Base-by-base conservation (phyloP, 1,140 invertebrate genomes). In the Sminthurides bifidus region DNA sequence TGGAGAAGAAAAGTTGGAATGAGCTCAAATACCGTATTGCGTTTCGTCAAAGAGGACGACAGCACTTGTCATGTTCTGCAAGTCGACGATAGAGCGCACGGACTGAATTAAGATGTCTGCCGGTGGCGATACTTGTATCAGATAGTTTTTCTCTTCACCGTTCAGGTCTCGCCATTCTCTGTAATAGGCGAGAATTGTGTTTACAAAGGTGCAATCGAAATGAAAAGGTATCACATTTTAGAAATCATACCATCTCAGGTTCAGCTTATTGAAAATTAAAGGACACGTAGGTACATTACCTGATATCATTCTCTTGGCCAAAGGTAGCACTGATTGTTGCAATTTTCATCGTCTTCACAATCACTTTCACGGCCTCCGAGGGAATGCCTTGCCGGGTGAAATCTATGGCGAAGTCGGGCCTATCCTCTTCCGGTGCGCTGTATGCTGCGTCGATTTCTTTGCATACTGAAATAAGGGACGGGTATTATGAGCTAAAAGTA, bases 41-140 rank as follows among this genome's bases (percentile, higher is more conserved):
- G 83, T 76, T 12, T 84, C 76, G 66, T 94, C 89, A 69, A 89
- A 92, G 6, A 94, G 74, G 40, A 94, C 85, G 2, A 86, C 91
- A 19, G 90, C 87, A 71, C 90, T 91, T 15, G 83, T 89, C 41
- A 92, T 85, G 64, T 91, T 88, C 70, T 91, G 81, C 26, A 78
- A 74, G 2, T 77, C 74, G 1, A 88, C 83, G 54, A 93, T 80
- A 41, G 85, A 82, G 43, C 87, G 74, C 0, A 94, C 77, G 3
- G 81, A 78, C 68, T 90, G 84, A 0, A 87, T 81, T 52, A 90
- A 79, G 10, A 90, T 73, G 66, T 92, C 87, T 0, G 80, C 81
- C 1, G 88, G 89, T 1, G 86, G 85, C 75, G 82, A 84, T 29
- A 92, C 40, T 48, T 65, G 60, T 48, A 65, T 58, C 23, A 63